These are phyloP conservation scores for Pheucticus melanocephalus DNA, from an alignment of 2,113 vertebrate genomes.

Conservation along the genomic window DNA sequence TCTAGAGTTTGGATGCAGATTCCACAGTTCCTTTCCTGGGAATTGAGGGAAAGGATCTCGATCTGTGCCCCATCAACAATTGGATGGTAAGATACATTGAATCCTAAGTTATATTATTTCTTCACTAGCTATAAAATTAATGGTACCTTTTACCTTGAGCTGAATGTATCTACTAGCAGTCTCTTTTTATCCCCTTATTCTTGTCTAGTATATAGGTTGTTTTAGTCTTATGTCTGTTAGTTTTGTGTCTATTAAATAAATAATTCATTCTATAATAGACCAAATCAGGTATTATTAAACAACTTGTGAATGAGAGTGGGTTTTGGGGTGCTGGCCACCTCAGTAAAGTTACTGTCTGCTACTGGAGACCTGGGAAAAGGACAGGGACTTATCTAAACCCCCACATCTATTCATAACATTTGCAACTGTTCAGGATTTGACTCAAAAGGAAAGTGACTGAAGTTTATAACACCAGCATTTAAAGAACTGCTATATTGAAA, in stretches of 20 bases:
- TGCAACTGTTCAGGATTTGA: neutral
- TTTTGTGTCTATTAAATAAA: neutral
- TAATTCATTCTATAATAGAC: neutral
- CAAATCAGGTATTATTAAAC: neutral
- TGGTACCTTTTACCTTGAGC: neutral
- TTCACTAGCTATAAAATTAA: neutral
- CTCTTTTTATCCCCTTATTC: neutral
- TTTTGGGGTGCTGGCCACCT: neutral
- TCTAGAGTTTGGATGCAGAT: neutral
- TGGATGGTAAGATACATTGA: neutral
- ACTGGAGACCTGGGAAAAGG: neutral
- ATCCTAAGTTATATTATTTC: neutral
- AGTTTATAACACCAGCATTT: neutral
- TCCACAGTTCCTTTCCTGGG: neutral
- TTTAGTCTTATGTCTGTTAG: neutral
- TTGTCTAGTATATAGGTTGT: neutral
- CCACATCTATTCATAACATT: neutral
- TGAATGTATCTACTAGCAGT: neutral
- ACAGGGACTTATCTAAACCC: neutral
- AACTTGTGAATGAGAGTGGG: neutral
- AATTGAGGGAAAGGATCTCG: fast-evolving
- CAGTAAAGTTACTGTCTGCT: neutral
- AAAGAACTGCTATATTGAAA: neutral
- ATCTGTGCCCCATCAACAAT: neutral
- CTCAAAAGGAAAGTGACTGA: neutral